These are phyloP conservation scores for Sylvilagus floridanus DNA, from an alignment of 2,797 vertebrate genomes.

Conservation along the genomic window DNA sequence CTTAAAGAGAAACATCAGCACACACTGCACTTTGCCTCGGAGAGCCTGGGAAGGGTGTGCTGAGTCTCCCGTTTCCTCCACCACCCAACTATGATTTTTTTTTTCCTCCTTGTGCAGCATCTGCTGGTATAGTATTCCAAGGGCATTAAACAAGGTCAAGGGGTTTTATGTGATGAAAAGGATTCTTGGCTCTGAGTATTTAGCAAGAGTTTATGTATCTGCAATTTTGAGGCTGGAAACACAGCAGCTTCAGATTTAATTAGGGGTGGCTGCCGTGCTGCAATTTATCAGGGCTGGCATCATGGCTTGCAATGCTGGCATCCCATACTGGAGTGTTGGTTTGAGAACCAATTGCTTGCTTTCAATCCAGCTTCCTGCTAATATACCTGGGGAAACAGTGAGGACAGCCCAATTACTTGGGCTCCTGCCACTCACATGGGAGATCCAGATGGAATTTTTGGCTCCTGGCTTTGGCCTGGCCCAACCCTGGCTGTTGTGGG, in stretches of 20 bases:
- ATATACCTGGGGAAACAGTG: too few species aligned
- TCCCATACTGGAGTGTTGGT: too few species aligned
- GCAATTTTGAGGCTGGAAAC: not conserved
- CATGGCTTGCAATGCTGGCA: too few species aligned
- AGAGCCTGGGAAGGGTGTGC: not conserved
- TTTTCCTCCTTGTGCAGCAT: not conserved
- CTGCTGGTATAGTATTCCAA: slow-evolving; percentile 50
- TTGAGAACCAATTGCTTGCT: too few species aligned
- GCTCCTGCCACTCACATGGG: too few species aligned
- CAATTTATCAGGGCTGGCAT: too few species aligned
- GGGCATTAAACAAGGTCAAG: slow-evolving; percentile 35
- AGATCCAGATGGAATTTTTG: too few species aligned
- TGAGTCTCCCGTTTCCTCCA: slow-evolving; percentile 42
- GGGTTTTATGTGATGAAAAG: slow-evolving; percentile 26
- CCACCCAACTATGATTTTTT: slow-evolving; percentile 12
- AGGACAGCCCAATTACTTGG: too few species aligned
- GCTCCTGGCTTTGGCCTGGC: too few species aligned
- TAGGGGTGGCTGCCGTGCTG: not conserved
- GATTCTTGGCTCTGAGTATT: not conserved
- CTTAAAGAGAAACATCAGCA: slow-evolving; percentile 51
- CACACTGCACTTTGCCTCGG: not conserved
- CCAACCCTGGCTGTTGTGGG: not conserved
- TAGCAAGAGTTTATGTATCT: slow-evolving; percentile 38
- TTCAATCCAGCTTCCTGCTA: too few species aligned
- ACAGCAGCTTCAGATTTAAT: not conserved